A percentile compares a stretch with the other conserved stretches of the same genome.
Evolutionary conservation across 1,140 invertebrate genomes (phyloP).

Genomic region (Patella vulgata): DNA sequence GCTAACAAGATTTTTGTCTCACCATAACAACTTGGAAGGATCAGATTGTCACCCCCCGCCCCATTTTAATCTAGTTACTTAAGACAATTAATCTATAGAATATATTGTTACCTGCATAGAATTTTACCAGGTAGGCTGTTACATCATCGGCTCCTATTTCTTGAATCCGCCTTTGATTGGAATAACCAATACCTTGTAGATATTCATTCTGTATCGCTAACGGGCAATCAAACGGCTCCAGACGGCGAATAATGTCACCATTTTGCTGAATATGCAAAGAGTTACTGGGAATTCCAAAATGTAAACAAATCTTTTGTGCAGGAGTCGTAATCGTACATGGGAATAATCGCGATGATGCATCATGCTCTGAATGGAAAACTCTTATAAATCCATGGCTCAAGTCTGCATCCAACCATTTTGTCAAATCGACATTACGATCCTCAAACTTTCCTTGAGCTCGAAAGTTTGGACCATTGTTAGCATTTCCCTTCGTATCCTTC

Average conservation of each 20-base stretch:
- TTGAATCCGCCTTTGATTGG: constrained; percentile 59
- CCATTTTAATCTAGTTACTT: too few species aligned
- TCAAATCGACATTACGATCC: constrained; percentile 40
- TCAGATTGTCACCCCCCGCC: too few species aligned
- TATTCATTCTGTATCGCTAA: constrained; percentile 64
- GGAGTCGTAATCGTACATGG: constrained; percentile 60
- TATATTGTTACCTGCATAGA: constrained; percentile 61
- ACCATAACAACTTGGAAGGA: too few species aligned
- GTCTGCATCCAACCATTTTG: constrained; percentile 59
- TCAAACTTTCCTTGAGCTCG: constrained; percentile 12
- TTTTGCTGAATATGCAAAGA: constrained; percentile 64
- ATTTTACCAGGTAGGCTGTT: constrained; percentile 61
- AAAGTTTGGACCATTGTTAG: too few species aligned
- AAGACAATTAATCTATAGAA: too few species aligned
- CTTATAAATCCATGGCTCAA: constrained; percentile 62
- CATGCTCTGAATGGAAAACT: constrained; percentile 54
- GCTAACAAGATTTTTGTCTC: too few species aligned
- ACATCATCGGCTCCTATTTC: constrained; percentile 57
- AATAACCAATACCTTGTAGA: constrained; percentile 60
- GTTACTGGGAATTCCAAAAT: constrained; percentile 57
- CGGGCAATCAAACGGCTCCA: constrained; percentile 64
- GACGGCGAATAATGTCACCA: constrained; percentile 63
- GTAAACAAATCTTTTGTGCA: constrained; percentile 60
- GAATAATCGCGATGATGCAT: constrained; percentile 52
- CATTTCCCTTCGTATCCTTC: constrained; percentile 41